phyloP scores from a whole-genome alignment of 1,140 invertebrate genomes.

The Pantala flavescens region DNA sequence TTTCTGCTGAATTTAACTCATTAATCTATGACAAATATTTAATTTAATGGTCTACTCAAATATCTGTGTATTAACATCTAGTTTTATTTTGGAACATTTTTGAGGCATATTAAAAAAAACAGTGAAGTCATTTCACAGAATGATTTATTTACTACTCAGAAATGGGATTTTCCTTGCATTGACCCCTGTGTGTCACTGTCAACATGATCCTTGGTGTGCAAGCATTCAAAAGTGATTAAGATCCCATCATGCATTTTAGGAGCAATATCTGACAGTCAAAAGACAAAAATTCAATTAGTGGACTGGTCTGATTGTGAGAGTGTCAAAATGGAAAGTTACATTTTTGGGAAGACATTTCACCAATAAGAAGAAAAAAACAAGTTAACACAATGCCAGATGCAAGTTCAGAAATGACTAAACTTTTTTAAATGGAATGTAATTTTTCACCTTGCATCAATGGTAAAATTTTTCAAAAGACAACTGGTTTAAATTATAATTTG shows the following conservation, averaged over 20 bases:
- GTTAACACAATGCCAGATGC: constrained; percentile 4
- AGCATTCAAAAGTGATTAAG: constrained; percentile 10
- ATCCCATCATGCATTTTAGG: constrained; percentile 9
- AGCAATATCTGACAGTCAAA: constrained; percentile 2
- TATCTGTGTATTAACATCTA: not conserved
- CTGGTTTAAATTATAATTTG: not conserved
- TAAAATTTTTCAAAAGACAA: not conserved
- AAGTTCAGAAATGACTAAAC: not conserved
- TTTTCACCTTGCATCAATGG: not conserved
- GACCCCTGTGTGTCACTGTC: not conserved
- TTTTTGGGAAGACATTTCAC: constrained; percentile 6
- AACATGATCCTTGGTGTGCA: constrained; percentile 5
- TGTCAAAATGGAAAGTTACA: not conserved
- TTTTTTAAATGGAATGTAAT: not conserved
- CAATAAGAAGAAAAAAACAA: not conserved
- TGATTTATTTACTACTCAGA: constrained; percentile 8
- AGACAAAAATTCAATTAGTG: constrained; percentile 3
- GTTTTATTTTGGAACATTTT: not conserved
- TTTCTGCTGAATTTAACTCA: not conserved
- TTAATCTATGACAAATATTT: not conserved
- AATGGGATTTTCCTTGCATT: constrained; percentile 7
- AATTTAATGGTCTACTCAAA: not conserved
- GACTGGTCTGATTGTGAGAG: not conserved
- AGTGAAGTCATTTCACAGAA: constrained; percentile 6
- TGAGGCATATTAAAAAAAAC: constrained; percentile 4